A percentile compares a stretch with the other conserved stretches of the same genome.
phyloP scores from a whole-genome alignment of 1,140 invertebrate species.

The Heterodera carotae region DNA sequence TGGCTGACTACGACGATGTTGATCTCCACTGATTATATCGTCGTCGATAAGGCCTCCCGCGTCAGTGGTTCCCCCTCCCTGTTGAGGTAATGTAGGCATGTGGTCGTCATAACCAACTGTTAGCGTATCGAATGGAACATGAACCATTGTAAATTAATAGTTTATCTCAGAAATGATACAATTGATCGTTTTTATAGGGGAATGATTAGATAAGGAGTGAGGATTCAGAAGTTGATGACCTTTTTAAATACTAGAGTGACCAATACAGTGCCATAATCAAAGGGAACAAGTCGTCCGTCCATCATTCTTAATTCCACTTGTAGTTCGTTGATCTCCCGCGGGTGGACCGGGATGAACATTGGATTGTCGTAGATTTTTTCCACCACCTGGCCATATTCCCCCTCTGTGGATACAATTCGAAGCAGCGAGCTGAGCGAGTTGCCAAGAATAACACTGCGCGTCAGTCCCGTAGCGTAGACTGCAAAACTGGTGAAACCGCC shows the following conservation, averaged over 20 bases:
- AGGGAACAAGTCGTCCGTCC: conserved; percentile 14
- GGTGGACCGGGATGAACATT: conserved; percentile 23
- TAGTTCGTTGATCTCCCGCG: conserved; percentile 31
- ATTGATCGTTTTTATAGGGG: no score
- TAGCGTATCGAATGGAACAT: conserved; percentile 22
- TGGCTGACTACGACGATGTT: neutral
- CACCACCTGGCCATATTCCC: conserved; percentile 14
- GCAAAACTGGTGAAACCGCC: conserved; percentile 25
- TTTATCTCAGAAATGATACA: neutral
- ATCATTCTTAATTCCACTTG: conserved; percentile 24
- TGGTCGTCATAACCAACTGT: conserved; percentile 18
- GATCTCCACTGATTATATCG: neutral
- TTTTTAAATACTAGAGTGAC: conserved; percentile 36
- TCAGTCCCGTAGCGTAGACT: conserved; percentile 16
- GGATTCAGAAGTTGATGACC: conserved; percentile 11
- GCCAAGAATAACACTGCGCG: conserved; percentile 22
- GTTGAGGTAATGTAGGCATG: neutral
- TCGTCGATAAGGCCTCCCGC: neutral
- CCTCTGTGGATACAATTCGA: conserved; percentile 18
- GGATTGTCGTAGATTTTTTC: conserved; percentile 29
- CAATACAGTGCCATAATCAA: conserved; percentile 19
- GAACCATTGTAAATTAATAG: conserved; percentile 16
- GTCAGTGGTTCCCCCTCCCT: no score
- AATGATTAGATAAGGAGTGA: no score
- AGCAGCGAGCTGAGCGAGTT: conserved; percentile 18